These are phyloP conservation scores for Sander vitreus DNA, from an alignment of 2,113 vertebrate species.

Conservation along the genomic window DNA sequence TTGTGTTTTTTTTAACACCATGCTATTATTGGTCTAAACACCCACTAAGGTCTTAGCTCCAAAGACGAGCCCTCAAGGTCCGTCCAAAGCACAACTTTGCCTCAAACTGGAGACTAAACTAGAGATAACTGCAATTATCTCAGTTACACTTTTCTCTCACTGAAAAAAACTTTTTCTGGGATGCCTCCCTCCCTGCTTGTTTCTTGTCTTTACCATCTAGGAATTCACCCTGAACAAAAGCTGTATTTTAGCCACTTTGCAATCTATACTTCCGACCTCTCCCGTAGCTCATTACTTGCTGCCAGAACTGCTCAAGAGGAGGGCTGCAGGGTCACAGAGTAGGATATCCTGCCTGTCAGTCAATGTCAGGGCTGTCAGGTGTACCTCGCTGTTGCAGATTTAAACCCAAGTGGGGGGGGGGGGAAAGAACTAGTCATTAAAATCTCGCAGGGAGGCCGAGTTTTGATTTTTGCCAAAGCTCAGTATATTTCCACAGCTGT, in stretches of 20 bases:
- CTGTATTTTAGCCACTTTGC: constrained; percentile 52
- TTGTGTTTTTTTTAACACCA: not conserved
- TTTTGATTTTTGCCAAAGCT: constrained; percentile 61
- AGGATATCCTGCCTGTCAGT: constrained; percentile 82
- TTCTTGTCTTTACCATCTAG: constrained; percentile 56
- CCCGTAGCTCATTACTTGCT: constrained; percentile 63
- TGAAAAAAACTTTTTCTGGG: constrained; percentile 6
- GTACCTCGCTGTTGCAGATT: constrained; percentile 50
- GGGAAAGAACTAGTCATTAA: constrained; percentile 75
- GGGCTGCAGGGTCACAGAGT: constrained; percentile 66
- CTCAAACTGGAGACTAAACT: constrained; percentile 36
- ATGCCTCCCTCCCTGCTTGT: constrained; percentile 12
- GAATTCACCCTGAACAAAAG: constrained; percentile 53
- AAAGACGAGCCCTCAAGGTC: constrained; percentile 39
- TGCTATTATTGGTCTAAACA: constrained; percentile 24
- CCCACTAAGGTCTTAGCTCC: constrained; percentile 3
- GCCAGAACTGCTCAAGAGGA: constrained; percentile 63
- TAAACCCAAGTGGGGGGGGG: constrained; percentile 45
- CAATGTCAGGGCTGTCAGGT: constrained; percentile 75
- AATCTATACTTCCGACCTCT: constrained; percentile 59
- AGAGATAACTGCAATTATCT: constrained; percentile 48
- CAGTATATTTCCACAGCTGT: constrained; percentile 70
- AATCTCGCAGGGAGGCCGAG: constrained; percentile 54
- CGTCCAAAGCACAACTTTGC: constrained; percentile 28
- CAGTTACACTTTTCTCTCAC: constrained; percentile 12